Evolutionary conservation across 2,888 invertebrate species (phyloP).

Genomic region (Ennomos quercinarius): DNA sequence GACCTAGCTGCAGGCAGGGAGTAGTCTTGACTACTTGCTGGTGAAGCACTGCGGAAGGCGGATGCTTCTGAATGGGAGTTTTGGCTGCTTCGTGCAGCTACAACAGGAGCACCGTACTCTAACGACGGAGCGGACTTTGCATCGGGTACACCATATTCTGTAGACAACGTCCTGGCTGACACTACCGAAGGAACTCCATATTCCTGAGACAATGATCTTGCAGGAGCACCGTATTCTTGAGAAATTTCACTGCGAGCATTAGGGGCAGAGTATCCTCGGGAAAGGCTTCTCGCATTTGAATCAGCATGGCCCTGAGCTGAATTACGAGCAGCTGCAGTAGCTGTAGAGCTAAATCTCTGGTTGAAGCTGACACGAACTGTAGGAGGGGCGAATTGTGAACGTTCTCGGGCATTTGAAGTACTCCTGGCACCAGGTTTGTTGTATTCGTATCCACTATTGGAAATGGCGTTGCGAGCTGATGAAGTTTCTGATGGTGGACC

Average conservation of each 20-base stretch:
- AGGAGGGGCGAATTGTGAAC: slow-evolving; percentile 23
- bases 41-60: slow-evolving; percentile 7
- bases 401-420: slow-evolving; percentile 6
- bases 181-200: slow-evolving; percentile 34
- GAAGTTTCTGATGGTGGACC: slow-evolving; percentile 6
- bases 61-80: slow-evolving; percentile 5
- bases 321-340: slow-evolving; percentile 5
- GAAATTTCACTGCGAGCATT: slow-evolving; percentile 22
- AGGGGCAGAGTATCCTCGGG: slow-evolving; percentile 4
- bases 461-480: slow-evolving; percentile 13
- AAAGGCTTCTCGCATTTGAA: slow-evolving; percentile 7
- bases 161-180: slow-evolving; percentile 29
- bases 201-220: slow-evolving; percentile 33
- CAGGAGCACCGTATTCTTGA: slow-evolving; percentile 33
- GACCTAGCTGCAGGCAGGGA: slow-evolving; percentile 15
- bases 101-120: slow-evolving; percentile 56
- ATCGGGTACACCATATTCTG: slow-evolving; percentile 28
- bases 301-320: not conserved
- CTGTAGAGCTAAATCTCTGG: slow-evolving; percentile 19
- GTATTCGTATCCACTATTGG: slow-evolving; percentile 4
- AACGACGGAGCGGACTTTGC: slow-evolving; percentile 44
- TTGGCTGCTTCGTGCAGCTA: slow-evolving; percentile 19
- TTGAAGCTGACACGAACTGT: slow-evolving; percentile 33
- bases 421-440: slow-evolving; percentile 5
- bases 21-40: slow-evolving; percentile 6